Evolutionary conservation across 1,140 invertebrate genomes (phyloP), one percentile per base, ranked within the genome.

Genomic region (Drosophila equinoxialis): DNA sequence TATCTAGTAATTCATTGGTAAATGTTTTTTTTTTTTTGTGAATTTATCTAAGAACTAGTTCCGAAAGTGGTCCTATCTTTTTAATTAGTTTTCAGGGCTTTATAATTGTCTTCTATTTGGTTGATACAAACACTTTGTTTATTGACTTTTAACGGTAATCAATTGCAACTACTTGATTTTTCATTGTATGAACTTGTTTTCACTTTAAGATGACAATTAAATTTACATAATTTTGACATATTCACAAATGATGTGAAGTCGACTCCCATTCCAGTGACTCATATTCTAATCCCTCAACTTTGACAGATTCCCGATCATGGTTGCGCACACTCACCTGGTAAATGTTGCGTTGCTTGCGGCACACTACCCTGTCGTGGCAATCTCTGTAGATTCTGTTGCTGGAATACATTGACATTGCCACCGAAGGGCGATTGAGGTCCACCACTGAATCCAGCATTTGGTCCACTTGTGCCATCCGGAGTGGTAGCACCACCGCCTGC

Each of bases 321-420:
- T 2, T 5, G 1, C 8, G 10, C 6, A 30, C 6, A 71, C 91
- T 92, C 93, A 95, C 95, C 95, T 94, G 95, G 94, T 92, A 95
- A 92, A 91, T 95, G 95, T 74, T 94, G 95, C 42, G 94, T 95
- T 54, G 95, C 93, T 68, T 94, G 94, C 13, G 95, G 94, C 48
- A 94, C 94, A 81, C 94, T 95, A 45, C 94, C 94, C 65, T 95
- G 93, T 57, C 95, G 94, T 82, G 95, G 95, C 69, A 95, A 89
- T 70, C 95, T 94, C 93, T 90, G 94, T 82, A 90, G 91, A 84
- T 87, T 87, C 65, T 90, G 85, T 65, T 90, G 89, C 78, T 89
- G 84, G 68, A 91, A 91, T 60, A 78, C 74, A 39, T 78, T 91
- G 20, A 68, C 68, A 11, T 62, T 71, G 37, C 55, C 60, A 60